Evolutionary conservation across 2,888 invertebrate species (phyloP).

Genomic region (Hofmannophila pseudospretella): DNA sequence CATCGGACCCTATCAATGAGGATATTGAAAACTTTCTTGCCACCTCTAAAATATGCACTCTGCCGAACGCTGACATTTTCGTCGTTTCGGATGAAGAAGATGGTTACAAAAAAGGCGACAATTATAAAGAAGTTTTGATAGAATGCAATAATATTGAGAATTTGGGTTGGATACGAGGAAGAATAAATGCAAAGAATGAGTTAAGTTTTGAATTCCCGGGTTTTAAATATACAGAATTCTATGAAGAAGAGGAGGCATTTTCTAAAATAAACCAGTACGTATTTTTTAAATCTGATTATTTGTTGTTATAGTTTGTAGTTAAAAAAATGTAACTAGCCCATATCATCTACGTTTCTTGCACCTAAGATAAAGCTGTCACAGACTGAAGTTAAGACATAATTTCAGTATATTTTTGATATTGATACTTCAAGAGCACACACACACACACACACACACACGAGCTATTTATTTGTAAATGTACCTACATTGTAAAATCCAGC

Average conservation of each 20-base stretch:
- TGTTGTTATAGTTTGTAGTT: too few relatives aligned
- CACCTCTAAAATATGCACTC: constrained; percentile 22
- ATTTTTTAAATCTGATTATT: too few relatives aligned
- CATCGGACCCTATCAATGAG: constrained; percentile 17
- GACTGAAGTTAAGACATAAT: too few relatives aligned
- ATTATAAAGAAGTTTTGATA: constrained; percentile 41
- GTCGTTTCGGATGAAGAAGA: constrained; percentile 37
- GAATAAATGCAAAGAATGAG: constrained; percentile 27
- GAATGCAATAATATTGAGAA: constrained; percentile 40
- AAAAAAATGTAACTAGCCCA: too few relatives aligned
- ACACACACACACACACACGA: too few relatives aligned
- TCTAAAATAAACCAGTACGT: constrained; percentile 57
- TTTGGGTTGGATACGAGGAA: constrained; percentile 50
- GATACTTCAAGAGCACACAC: too few relatives aligned
- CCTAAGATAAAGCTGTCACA: too few relatives aligned
- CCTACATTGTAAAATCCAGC: too few relatives aligned
- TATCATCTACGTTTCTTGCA: too few relatives aligned
- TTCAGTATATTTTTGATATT: too few relatives aligned
- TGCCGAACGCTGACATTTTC: constrained; percentile 24
- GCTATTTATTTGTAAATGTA: too few relatives aligned
- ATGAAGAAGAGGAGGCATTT: constrained; percentile 41
- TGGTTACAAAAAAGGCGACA: constrained; percentile 10
- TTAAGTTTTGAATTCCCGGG: constrained; percentile 60
- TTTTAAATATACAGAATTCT: constrained; percentile 48
- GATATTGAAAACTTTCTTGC: constrained; percentile 47